Percentiles rank a stretch among this genome's conserved stretches.
phyloP scores from a whole-genome alignment of 2,888 invertebrate species.

The Cremastinae sp. region DNA sequence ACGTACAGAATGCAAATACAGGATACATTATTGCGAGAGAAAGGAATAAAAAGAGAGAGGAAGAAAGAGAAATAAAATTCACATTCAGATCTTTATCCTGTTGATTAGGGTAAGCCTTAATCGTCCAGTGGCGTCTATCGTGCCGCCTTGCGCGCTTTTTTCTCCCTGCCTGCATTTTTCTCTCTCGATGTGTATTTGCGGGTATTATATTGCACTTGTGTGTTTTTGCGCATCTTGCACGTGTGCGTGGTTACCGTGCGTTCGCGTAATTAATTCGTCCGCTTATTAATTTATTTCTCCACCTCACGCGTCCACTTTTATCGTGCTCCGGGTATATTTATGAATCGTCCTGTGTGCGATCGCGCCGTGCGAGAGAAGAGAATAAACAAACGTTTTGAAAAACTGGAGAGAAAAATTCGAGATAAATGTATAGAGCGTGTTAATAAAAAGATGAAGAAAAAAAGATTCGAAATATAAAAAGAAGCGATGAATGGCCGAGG shows the following conservation, averaged over 20 bases:
- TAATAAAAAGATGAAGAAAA: too few relatives aligned
- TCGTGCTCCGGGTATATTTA: conserved; percentile 20
- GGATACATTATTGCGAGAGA: conserved; percentile 39
- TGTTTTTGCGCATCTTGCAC: conserved; percentile 3
- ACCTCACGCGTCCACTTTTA: conserved; percentile 41
- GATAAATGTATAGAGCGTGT: too few relatives aligned
- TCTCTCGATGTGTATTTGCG: conserved; percentile 6
- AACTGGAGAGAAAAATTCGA: too few relatives aligned
- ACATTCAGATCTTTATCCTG: conserved; percentile 65
- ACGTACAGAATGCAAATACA: conserved; percentile 61
- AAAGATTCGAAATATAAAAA: too few relatives aligned
- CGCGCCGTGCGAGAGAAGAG: too few relatives aligned
- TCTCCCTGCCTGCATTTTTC: conserved; percentile 15
- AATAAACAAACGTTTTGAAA: too few relatives aligned
- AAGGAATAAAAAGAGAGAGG: neutral
- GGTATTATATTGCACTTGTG: neutral
- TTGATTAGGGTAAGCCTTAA: conserved; percentile 64
- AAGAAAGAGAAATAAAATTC: conserved; percentile 54
- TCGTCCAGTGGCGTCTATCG: conserved; percentile 51
- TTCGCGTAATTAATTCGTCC: conserved; percentile 65
- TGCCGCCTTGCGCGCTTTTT: conserved; percentile 46
- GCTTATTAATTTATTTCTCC: conserved; percentile 67
- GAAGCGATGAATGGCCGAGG: too few relatives aligned
- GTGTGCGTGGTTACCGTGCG: conserved; percentile 47
- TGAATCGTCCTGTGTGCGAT: neutral